Evolutionary conservation across 2,888 invertebrate genomes (phyloP).

Genomic region (Rotaria socialis): DNA sequence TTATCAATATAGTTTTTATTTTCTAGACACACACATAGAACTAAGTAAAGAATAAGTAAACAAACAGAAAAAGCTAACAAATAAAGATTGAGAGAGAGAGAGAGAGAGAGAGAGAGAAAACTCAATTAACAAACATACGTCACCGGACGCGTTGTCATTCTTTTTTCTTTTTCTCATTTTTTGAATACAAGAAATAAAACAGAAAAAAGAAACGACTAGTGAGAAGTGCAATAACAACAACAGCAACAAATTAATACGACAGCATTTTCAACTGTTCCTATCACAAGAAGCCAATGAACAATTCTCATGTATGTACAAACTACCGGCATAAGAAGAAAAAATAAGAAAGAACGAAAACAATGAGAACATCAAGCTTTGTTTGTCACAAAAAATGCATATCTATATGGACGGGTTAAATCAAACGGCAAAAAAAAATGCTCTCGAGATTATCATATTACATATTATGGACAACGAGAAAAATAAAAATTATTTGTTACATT

Average conservation of each 20-base stretch:
- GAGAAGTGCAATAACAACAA: constrained; percentile 23
- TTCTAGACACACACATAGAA: no score
- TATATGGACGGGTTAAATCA: neutral
- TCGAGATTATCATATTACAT: constrained; percentile 1
- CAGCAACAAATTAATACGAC: constrained; percentile 16
- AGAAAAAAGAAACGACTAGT: constrained; percentile 19
- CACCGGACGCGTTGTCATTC: constrained; percentile 9
- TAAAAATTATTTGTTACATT: constrained; percentile 11
- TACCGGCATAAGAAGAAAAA: constrained; percentile 1
- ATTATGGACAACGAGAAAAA: no score
- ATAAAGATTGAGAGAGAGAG: neutral
- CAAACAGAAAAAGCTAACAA: neutral
- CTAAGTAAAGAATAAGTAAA: no score
- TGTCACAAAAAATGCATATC: neutral
- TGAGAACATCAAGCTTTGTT: neutral
- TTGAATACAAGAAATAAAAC: constrained; percentile 2
- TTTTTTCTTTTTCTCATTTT: neutral
- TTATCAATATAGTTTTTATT: no score
- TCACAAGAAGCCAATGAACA: constrained; percentile 8
- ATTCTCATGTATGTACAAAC: neutral
- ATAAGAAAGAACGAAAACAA: neutral
- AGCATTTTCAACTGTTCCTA: constrained; percentile 17
- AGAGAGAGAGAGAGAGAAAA: neutral
- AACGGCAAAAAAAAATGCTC: neutral
- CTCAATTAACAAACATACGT: neutral